Base-by-base conservation (phyloP, 1,140 invertebrate species). In the Bacillus rossius region DNA sequence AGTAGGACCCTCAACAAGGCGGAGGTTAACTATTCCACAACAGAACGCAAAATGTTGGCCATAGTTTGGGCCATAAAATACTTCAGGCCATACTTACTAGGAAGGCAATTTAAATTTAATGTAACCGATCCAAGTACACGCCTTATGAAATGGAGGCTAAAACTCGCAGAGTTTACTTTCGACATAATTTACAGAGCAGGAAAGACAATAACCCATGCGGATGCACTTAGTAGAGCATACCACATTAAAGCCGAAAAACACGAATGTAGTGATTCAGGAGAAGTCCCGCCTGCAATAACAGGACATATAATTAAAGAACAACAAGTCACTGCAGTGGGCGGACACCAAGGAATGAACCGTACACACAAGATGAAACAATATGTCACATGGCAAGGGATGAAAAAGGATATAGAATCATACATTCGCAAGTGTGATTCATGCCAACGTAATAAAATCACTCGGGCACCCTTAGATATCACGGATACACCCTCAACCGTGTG, bases 121-220 rank as follows among this genome's bases (percentile, higher is more conserved):
- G 3, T 40, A 49, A 26, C 19, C 38, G 51, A 26, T 57, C 68
- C 67, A 0, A 57, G 50, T 13, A 63, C 61, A 16, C 59, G 64
- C 55, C 56, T 74, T 2, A 26, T 66, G 2, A 20, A 68, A 29
- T 73, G 68, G 69, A 48, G 65, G 43, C 54, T 73, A 0, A 63
- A 66, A 59, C 45, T 74, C 17, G 61, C 60, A 34, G 69, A 73
- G 59, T 73, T 68, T 58, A 62, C 73, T 3, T 73, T 69, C 57
- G 60, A 67, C 22, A 67, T 74, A 34, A 43, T 62, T 19, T 65
- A 71, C 59, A 65, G 42, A 8, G 42, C 57, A 4, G 41, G 4
- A 53, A 57, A 51, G 34, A 23, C 16, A 7, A 45, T 45, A 45
- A 5, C 3, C 42, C 42, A 45, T n/a, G 40, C 19, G 22, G n/a